A percentile compares a stretch with the other conserved stretches of the same genome.
Evolutionary conservation across 2,113 vertebrate species (phyloP).

Genomic region (Menidia beryllina): DNA sequence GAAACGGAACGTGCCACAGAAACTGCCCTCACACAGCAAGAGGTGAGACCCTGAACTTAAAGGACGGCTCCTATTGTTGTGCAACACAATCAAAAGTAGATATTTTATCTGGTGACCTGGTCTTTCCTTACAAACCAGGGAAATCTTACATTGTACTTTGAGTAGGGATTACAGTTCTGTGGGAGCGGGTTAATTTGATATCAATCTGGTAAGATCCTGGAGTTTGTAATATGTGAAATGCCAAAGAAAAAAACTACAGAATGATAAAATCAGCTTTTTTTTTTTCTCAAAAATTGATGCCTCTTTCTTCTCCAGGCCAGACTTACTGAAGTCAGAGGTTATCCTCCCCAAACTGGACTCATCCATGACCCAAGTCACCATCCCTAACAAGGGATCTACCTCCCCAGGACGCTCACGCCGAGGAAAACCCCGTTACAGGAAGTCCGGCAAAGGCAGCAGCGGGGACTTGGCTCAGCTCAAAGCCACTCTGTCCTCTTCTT

Average conservation of each 20-base stretch:
- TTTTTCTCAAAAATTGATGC: no score
- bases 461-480: constrained; percentile 89
- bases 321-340: constrained; percentile 93
- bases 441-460: constrained; percentile 88
- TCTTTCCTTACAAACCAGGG: no score
- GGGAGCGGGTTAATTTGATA: no score
- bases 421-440: constrained; percentile 90
- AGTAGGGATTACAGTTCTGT: no score
- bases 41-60: constrained; percentile 76
- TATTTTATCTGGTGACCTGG: no score
- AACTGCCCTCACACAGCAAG: constrained; percentile 91
- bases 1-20: constrained; percentile 95
- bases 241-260: not conserved
- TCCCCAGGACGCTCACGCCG: constrained; percentile 90
- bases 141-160: no score
- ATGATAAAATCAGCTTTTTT: no score
- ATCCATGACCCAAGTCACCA: constrained; percentile 90
- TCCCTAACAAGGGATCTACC: constrained; percentile 90
- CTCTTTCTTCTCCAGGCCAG: constrained; percentile 82
- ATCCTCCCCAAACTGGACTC: constrained; percentile 93
- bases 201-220: no score
- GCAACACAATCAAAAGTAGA: not conserved
- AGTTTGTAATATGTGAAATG: no score
- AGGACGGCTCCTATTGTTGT: not conserved
- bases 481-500: constrained; percentile 80